Percentiles rank a stretch among this genome's conserved stretches.
phyloP scores from a whole-genome alignment of 2,888 invertebrate genomes.

The Hesperia comma region DNA sequence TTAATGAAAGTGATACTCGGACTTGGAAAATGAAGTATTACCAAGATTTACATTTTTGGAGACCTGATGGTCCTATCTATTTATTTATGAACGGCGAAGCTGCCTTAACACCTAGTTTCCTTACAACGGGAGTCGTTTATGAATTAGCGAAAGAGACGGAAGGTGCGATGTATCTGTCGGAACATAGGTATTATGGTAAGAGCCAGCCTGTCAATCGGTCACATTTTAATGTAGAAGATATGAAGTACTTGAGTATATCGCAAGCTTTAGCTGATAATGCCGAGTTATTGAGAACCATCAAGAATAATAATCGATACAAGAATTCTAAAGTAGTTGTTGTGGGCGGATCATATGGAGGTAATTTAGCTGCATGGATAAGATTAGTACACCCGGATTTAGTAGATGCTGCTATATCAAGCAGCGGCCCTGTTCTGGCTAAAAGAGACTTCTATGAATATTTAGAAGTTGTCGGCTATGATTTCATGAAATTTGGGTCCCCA shows the following conservation, averaged over 20 bases:
- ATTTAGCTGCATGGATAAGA: conserved; percentile 74
- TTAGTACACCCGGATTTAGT: conserved; percentile 67
- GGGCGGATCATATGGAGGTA: conserved; percentile 74
- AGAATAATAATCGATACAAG: conserved; percentile 51
- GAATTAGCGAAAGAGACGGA: conserved; percentile 71
- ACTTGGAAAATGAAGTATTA: conserved; percentile 72
- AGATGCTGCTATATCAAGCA: conserved; percentile 71
- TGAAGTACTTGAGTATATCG: conserved; percentile 63
- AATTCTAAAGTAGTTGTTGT: conserved; percentile 68
- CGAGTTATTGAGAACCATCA: conserved; percentile 55
- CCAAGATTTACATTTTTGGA: conserved; percentile 63
- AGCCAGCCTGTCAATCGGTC: conserved; percentile 65
- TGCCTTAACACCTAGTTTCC: conserved; percentile 55
- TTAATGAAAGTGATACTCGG: conserved; percentile 56
- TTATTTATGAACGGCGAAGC: conserved; percentile 68
- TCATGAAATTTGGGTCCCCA: conserved; percentile 61
- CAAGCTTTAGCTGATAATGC: conserved; percentile 73
- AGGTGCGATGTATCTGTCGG: conserved; percentile 67
- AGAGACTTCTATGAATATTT: conserved; percentile 71
- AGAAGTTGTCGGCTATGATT: conserved; percentile 68
- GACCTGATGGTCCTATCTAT: conserved; percentile 62
- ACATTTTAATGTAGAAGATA: conserved; percentile 50
- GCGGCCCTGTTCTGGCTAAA: conserved; percentile 72
- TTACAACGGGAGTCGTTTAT: conserved; percentile 62
- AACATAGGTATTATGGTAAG: conserved; percentile 74